Percentiles rank a stretch among this genome's conserved stretches.
phyloP scores from a whole-genome alignment of 2,888 invertebrate species.

The Drosophila acutilabella region DNA sequence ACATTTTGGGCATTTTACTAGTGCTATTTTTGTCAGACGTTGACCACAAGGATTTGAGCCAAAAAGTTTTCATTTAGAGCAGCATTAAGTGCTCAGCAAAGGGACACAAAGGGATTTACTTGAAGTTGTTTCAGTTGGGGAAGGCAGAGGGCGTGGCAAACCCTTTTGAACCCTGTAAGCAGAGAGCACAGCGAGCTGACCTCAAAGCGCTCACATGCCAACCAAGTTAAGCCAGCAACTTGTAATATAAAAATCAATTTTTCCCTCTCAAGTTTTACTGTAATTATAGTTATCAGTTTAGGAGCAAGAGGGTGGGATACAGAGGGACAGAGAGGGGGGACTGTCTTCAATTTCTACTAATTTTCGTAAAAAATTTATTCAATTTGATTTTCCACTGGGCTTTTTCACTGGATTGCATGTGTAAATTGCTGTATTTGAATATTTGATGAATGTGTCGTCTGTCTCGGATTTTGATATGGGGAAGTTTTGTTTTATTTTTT shows the following conservation, averaged over 20 bases:
- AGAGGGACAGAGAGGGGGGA: constrained; percentile 24
- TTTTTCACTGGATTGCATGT: constrained; percentile 51
- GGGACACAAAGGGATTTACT: constrained; percentile 60
- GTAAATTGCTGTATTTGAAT: constrained; percentile 69
- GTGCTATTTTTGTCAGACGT: constrained; percentile 47
- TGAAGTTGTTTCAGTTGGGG: not conserved
- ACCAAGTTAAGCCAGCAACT: constrained; percentile 32
- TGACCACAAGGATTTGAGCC: constrained; percentile 56
- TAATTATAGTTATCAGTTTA: constrained; percentile 45
- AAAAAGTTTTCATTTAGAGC: constrained; percentile 68
- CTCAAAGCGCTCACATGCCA: constrained; percentile 52
- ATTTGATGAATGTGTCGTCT: constrained; percentile 66
- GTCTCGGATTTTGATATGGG: constrained; percentile 10
- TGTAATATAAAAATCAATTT: constrained; percentile 75
- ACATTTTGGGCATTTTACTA: constrained; percentile 28
- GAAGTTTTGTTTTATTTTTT: too few relatives aligned
- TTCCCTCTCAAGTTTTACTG: constrained; percentile 24
- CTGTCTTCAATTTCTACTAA: constrained; percentile 53
- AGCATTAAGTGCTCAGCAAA: constrained; percentile 73
- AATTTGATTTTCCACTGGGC: constrained; percentile 30
- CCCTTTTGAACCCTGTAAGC: constrained; percentile 28
- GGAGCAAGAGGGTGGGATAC: not conserved
- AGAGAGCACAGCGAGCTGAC: constrained; percentile 30
- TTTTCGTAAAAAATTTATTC: constrained; percentile 47
- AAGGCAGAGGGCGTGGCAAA: not conserved